phyloP scores from a whole-genome alignment of 2,888 invertebrate species.

The Drosophila aldrichi region DNA sequence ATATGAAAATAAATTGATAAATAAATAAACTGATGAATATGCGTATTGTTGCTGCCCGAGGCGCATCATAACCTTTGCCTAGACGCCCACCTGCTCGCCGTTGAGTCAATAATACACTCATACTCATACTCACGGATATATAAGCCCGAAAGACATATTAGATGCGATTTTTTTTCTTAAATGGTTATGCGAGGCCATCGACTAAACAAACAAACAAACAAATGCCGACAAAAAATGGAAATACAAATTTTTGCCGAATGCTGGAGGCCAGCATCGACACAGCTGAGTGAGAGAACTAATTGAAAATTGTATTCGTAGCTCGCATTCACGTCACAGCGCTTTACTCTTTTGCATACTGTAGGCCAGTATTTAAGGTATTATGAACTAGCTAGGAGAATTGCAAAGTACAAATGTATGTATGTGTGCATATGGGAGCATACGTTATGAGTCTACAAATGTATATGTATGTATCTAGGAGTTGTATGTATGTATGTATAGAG shows the following conservation, averaged over 20 bases:
- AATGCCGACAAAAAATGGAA: slow-evolving; percentile 17
- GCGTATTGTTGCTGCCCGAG: slow-evolving; percentile 2
- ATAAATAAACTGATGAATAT: slow-evolving; percentile 6
- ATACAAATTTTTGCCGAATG: slow-evolving; percentile 26
- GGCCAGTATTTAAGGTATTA: neutral
- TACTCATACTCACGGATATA: neutral
- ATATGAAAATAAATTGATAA: slow-evolving; percentile 8
- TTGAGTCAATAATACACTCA: slow-evolving; percentile 4
- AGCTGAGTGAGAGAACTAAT: slow-evolving; percentile 11
- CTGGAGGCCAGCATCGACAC: slow-evolving; percentile 23
- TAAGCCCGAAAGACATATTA: slow-evolving; percentile 25
- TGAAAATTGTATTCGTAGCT: slow-evolving; percentile 5
- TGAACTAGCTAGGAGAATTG: neutral
- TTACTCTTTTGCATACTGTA: neutral
- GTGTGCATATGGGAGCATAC: too few species aligned
- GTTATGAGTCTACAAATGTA: too few species aligned
- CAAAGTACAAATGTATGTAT: too few species aligned
- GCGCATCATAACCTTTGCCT: neutral
- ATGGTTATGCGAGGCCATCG: slow-evolving; percentile 49
- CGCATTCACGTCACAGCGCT: neutral
- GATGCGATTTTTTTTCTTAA: slow-evolving; percentile 35
- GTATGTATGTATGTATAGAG: too few species aligned
- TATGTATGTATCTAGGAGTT: too few species aligned
- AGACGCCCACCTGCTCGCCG: neutral
- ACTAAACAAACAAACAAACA: slow-evolving; percentile 36